Percentiles rank a stretch among this genome's conserved stretches.
Conservation (phyloP, 1,140 invertebrate species). For the Capitella teleta region DNA sequence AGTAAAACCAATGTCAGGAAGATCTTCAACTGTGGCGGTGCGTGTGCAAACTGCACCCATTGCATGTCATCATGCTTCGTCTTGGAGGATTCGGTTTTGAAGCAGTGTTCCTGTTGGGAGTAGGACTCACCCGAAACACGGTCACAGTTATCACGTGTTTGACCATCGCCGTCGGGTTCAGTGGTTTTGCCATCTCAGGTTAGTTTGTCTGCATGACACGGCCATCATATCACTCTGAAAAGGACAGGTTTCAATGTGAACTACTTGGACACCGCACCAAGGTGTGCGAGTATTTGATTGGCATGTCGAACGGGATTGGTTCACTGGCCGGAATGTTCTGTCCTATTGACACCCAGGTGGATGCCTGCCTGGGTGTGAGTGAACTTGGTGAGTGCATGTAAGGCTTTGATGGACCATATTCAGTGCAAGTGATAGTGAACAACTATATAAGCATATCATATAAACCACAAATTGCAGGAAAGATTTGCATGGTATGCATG, state of each 20-base stretch:
- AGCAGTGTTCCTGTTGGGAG: slow-evolving; percentile 89
- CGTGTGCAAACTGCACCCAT: not conserved
- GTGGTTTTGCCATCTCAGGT: slow-evolving; percentile 97
- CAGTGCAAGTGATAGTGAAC: too few species aligned
- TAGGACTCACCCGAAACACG: slow-evolving; percentile 73
- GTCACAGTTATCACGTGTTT: slow-evolving; percentile 73
- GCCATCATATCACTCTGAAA: too few species aligned
- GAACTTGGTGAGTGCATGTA: too few species aligned
- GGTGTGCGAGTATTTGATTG: slow-evolving; percentile 99
- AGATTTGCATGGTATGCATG: too few species aligned
- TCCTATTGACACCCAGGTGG: slow-evolving; percentile 80
- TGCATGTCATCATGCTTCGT: not conserved
- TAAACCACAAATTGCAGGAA: too few species aligned
- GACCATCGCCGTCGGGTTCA: slow-evolving; percentile 92
- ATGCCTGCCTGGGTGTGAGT: too few species aligned
- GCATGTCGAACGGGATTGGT: slow-evolving; percentile 95
- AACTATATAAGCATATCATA: too few species aligned
- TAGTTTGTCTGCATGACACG: too few species aligned
- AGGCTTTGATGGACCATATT: too few species aligned
- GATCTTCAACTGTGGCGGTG: slow-evolving; percentile 55
- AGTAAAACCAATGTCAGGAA: slow-evolving; percentile 96
- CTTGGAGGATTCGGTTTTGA: slow-evolving; percentile 85
- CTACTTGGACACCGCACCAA: slow-evolving; percentile 94
- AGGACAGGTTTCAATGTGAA: slow-evolving; percentile 99
- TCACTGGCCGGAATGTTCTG: slow-evolving; percentile 90